Conservation (phyloP, 2,797 vertebrate species). For the Sciurus carolinensis region DNA sequence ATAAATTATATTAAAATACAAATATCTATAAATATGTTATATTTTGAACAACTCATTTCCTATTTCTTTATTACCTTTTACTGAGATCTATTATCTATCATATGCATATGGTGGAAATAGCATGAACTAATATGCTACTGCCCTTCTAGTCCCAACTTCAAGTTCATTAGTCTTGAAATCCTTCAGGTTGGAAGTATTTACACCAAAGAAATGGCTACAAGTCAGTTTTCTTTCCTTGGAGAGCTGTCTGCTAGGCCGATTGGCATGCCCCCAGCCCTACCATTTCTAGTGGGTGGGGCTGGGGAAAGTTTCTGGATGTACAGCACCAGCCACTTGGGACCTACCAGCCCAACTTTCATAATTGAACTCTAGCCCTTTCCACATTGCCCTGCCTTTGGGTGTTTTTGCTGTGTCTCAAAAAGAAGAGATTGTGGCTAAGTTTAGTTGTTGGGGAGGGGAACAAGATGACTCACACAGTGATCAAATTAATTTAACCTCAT, state of each 20-base stretch:
- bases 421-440: not conserved
- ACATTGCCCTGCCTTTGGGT: not conserved
- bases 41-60: not conserved
- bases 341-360: not conserved
- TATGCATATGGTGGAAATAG: not conserved
- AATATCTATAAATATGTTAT: not conserved
- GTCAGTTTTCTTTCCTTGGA: not conserved
- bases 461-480: conserved; percentile 26
- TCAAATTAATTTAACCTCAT: not conserved
- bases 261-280: not conserved
- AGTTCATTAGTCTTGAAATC: not conserved
- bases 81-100: not conserved
- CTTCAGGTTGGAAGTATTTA: not conserved
- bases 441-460: not conserved
- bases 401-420: not conserved
- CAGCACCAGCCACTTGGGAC: not conserved
- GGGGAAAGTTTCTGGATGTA: not conserved
- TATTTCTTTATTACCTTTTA: not conserved
- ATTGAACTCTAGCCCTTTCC: conserved; percentile 27
- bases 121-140: not conserved
- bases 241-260: not conserved
- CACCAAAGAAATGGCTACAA: not conserved
- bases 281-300: not conserved
- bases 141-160: not conserved
- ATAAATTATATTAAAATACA: not conserved